A percentile compares a stretch with the other conserved stretches of the same genome.
These are phyloP conservation scores for Chromis chromis DNA, from an alignment of 2,797 vertebrate genomes.

Conservation along the genomic window DNA sequence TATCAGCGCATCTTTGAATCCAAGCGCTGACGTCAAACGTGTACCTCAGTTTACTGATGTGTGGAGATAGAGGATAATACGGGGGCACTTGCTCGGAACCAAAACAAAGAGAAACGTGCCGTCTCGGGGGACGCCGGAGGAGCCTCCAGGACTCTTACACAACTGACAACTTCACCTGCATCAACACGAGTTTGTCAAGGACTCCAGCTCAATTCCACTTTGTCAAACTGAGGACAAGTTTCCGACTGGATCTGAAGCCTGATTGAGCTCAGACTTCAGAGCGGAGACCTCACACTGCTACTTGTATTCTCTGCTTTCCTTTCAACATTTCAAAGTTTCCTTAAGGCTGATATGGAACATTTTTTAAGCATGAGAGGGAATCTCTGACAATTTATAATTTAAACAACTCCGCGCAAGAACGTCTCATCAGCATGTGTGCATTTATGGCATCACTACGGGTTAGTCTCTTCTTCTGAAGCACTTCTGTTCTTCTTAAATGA, in stretches of 20 bases:
- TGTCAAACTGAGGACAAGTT: slow-evolving; percentile 29
- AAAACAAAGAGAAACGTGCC: slow-evolving; percentile 59
- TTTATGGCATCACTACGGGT: background rate
- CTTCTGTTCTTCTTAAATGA: background rate
- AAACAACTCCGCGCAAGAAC: background rate
- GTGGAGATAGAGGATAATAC: slow-evolving; percentile 48
- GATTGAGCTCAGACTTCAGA: slow-evolving; percentile 29
- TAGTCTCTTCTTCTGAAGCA: background rate
- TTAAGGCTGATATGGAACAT: slow-evolving; percentile 16
- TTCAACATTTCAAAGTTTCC: slow-evolving; percentile 16
- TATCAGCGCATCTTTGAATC: slow-evolving; percentile 57
- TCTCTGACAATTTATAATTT: slow-evolving; percentile 23
- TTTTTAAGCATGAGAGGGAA: slow-evolving; percentile 34
- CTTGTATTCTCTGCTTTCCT: background rate
- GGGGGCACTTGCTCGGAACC: slow-evolving; percentile 41
- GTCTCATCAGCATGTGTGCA: background rate
- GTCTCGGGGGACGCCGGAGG: slow-evolving; percentile 19
- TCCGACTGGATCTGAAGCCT: slow-evolving; percentile 21
- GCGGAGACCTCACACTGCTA: slow-evolving; percentile 14
- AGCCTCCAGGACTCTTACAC: slow-evolving; percentile 33
- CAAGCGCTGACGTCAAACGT: slow-evolving; percentile 63
- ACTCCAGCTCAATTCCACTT: slow-evolving; percentile 22
- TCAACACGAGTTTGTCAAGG: slow-evolving; percentile 19
- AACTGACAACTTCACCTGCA: slow-evolving; percentile 34
- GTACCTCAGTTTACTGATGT: slow-evolving; percentile 59